phyloP scores from a whole-genome alignment of 2,113 vertebrate species.

The Phalacrocorax brasilianus region DNA sequence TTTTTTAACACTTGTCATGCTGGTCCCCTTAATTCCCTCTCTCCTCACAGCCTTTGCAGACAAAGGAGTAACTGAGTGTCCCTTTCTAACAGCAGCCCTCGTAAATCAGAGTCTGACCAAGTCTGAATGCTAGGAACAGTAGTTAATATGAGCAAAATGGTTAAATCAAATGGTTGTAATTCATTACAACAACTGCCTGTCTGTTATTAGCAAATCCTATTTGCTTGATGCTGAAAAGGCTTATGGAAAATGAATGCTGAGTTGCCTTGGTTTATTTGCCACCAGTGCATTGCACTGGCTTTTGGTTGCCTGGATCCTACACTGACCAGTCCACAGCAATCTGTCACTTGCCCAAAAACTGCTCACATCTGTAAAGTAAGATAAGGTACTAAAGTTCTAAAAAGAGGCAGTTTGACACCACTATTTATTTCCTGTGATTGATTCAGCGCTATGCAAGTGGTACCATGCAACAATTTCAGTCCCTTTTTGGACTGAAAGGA shows the following conservation, averaged over 20 bases:
- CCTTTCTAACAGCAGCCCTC: neutral
- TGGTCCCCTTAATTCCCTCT: neutral
- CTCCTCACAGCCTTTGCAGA: neutral
- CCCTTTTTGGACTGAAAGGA: neutral
- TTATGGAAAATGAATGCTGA: neutral
- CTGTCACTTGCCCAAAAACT: neutral
- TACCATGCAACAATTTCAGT: neutral
- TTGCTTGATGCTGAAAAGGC: neutral
- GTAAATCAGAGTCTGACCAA: neutral
- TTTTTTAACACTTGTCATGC: neutral
- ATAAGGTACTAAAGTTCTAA: neutral
- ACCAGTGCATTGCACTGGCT: neutral
- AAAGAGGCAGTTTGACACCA: neutral
- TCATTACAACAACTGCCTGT: neutral
- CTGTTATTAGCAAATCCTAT: neutral
- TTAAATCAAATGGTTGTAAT: neutral
- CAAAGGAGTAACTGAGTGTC: neutral
- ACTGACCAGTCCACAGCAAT: neutral
- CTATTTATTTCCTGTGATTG: conserved; percentile 1
- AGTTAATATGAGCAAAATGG: neutral
- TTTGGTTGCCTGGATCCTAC: neutral
- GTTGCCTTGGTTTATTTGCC: neutral
- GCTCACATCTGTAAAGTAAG: neutral
- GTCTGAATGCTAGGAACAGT: neutral
- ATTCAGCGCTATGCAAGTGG: neutral